Base-by-base conservation (phyloP, 2,797 vertebrate species). In the Hydrocynus forskahlii region DNA sequence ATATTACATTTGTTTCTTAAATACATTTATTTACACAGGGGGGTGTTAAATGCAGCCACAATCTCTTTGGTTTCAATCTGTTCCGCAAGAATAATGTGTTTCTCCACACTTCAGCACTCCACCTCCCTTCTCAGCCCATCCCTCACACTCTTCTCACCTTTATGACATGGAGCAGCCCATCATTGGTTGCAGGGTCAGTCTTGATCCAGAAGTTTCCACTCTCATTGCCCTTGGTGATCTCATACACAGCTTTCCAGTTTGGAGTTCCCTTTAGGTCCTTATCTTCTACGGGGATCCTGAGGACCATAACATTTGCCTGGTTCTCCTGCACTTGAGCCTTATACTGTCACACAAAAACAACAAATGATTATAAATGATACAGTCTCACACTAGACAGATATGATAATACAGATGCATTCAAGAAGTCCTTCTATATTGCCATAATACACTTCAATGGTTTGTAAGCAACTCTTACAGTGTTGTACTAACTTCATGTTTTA, bases 141-240 rank as follows among this genome's bases (percentile, higher is more conserved):
- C 21, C 40, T 4, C 38, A 43, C n/a, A 16, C 25, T 66, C 29
- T 40, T 40, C 5, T 54, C 60, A 97, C 96, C 95, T 96, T 96
- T 76, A 91, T 79, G 79, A 95, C 92, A 85, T 90, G 91, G 9
- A 97, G 83, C 62, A 95, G 76, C 17, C 91, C 96, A 74, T 96
- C 94, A 2, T 97, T 97, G 76, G 94, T 96, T 14, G 86, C 89
- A 54, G 89, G 93, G 81, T 97, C 96, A 5, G 95, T 95, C 52
- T 90, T 92, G 60, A 97, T 93, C 89, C 90, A 89, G 89, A 97
- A 97, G 85, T 92, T 89, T 25, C 87, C 91, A 0, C 92, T 93
- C 63, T 95, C 95, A 19, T 97, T 96, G 83, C 96, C 96, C 67
- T 91, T 90, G 71, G 91, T 89, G 75, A 97, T 95, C 71, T 82